Evolutionary conservation across 2,888 invertebrate species (phyloP).

Genomic region (Synergus laeviventris): DNA sequence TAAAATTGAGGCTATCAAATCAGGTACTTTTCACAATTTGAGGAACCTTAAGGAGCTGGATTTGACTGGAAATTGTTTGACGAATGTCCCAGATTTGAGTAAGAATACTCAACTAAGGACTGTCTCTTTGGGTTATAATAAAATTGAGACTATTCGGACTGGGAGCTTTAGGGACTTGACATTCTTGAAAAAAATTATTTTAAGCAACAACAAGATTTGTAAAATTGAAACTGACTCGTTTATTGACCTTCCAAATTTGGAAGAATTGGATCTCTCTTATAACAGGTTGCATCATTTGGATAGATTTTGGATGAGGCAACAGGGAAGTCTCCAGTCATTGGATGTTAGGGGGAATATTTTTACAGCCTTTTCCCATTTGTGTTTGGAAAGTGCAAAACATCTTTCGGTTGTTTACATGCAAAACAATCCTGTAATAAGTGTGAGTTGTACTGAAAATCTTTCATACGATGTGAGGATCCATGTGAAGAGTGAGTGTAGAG

Average conservation of each 20-base stretch:
- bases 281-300: conserved; percentile 57
- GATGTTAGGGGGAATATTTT: conserved; percentile 60
- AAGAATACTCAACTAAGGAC: conserved; percentile 53
- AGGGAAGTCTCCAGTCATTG: conserved; percentile 54
- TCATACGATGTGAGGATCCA: conserved; percentile 57
- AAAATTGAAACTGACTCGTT: conserved; percentile 58
- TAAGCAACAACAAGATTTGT: conserved; percentile 60
- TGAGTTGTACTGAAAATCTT: conserved; percentile 52
- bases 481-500: conserved; percentile 55
- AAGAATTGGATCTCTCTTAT: conserved; percentile 59
- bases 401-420: conserved; percentile 60
- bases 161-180: conserved; percentile 55
- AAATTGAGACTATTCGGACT: conserved; percentile 52
- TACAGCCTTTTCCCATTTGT: conserved; percentile 56
- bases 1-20: conserved; percentile 52
- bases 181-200: conserved; percentile 56
- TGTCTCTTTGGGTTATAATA: conserved; percentile 61
- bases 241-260: conserved; percentile 51
- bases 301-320: conserved; percentile 53
- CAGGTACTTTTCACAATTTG: conserved; percentile 56
- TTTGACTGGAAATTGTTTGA: conserved; percentile 59
- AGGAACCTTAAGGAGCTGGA: conserved; percentile 55
- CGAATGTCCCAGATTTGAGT: conserved; percentile 52
- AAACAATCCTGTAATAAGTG: conserved; percentile 57
- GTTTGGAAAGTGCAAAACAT: conserved; percentile 54